Conservation (phyloP, 2,113 vertebrate species). For the Brachionichthys hirsutus region DNA sequence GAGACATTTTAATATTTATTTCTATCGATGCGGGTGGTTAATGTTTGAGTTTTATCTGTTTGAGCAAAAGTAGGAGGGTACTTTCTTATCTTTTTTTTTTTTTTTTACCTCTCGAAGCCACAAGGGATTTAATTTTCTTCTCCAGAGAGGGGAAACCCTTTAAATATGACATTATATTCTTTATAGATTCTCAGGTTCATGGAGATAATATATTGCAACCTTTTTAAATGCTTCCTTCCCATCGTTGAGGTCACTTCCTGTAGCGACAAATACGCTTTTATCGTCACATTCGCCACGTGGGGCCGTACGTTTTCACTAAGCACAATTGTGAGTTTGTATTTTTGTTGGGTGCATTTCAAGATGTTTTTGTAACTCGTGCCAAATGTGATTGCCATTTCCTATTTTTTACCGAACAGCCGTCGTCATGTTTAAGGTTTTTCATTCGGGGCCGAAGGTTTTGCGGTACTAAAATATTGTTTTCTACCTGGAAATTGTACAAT, state of each 20-base stretch:
- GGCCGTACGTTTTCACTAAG: constrained; percentile 9
- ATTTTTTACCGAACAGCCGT: constrained; percentile 23
- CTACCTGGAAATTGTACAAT: constrained; percentile 57
- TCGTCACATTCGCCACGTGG: constrained; percentile 12
- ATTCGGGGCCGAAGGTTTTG: constrained; percentile 39
- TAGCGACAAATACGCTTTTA: constrained; percentile 21
- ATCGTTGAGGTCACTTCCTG: constrained; percentile 39
- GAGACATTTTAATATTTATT: constrained; percentile 37
- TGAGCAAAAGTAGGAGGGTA: constrained; percentile 33
- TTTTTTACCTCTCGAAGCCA: constrained; percentile 3
- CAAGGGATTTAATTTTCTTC: constrained; percentile 35
- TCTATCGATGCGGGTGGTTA: too few relatives aligned
- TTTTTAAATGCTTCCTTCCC: constrained; percentile 55
- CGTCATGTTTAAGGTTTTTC: constrained; percentile 8
- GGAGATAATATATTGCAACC: constrained; percentile 53
- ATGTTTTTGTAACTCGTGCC: constrained; percentile 61
- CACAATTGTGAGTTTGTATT: constrained; percentile 28
- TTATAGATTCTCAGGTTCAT: constrained; percentile 71
- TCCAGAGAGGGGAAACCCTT: constrained; percentile 25
- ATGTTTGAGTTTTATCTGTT: constrained; percentile 18
- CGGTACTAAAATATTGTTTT: constrained; percentile 58
- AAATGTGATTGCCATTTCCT: constrained; percentile 64
- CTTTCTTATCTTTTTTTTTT: background rate
- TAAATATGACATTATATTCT: constrained; percentile 29
- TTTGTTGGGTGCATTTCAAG: constrained; percentile 13